Evolutionary conservation across 2,888 invertebrate species (phyloP).

Genomic region (Taenaris catops): DNA sequence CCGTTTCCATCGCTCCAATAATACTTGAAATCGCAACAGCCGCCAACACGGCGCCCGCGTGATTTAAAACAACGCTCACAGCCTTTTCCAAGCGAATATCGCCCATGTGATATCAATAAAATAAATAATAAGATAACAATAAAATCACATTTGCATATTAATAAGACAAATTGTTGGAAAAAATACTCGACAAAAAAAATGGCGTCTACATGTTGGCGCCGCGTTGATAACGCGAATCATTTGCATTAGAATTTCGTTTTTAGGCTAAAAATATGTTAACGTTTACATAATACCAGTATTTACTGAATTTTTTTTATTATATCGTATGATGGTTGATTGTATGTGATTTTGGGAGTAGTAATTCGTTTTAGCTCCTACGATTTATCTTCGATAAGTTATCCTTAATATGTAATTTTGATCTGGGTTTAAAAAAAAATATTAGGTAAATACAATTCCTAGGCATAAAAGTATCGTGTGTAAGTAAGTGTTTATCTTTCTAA

Average conservation of each 20-base stretch:
- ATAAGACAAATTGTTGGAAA: slow-evolving; percentile 6
- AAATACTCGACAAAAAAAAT: neutral
- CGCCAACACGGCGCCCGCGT: slow-evolving; percentile 13
- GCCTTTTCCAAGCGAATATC: slow-evolving; percentile 11
- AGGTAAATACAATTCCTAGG: too few relatives aligned
- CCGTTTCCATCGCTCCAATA: slow-evolving; percentile 22
- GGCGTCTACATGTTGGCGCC: slow-evolving; percentile 1
- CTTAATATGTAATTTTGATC: too few relatives aligned
- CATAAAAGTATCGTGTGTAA: too few relatives aligned
- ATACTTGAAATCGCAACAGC: slow-evolving; percentile 14
- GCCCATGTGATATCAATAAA: slow-evolving; percentile 10
- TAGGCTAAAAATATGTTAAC: slow-evolving; percentile 1
- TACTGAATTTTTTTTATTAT: too few relatives aligned
- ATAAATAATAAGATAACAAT: slow-evolving; percentile 11
- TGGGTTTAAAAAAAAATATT: too few relatives aligned
- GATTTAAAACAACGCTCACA: slow-evolving; percentile 18
- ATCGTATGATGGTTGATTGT: too few relatives aligned
- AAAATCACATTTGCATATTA: slow-evolving; percentile 7
- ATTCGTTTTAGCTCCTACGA: too few relatives aligned
- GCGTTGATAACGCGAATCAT: neutral
- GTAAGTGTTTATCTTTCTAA: too few relatives aligned
- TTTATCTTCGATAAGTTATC: too few relatives aligned
- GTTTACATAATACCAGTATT: slow-evolving; percentile 6
- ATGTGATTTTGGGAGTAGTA: too few relatives aligned
- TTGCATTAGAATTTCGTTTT: slow-evolving; percentile 1